Evolutionary conservation across 2,888 invertebrate genomes (phyloP), one percentile per base, ranked within the genome.

Genomic region (Luperina testacea): DNA sequence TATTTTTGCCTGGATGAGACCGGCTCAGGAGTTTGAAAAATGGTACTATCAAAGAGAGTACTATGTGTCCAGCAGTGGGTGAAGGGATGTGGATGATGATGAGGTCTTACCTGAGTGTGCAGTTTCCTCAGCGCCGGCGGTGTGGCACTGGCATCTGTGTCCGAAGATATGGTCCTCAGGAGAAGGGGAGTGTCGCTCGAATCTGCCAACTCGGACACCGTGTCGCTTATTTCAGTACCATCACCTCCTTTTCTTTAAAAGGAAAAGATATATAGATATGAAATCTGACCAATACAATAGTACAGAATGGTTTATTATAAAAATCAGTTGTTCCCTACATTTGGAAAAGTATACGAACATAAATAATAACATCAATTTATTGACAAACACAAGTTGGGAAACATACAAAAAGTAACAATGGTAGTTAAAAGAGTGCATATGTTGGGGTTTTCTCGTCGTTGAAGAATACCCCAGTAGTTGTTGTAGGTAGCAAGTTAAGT

Each of bases 131-230:
- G 84, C 0, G 92, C 94, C 3, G 97, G 95, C 59, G 97, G 97
- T 3, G 97, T 97, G 67, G 95, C 94, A 81, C 94, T 95, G n/a
- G 95, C 94, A 76, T 96, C 96, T 0, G 96, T 97, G 91, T 98
- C 98, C 20, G 97, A 97, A 15, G 98, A 98, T 90, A 98, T 97
- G 20, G 97, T 97, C 72, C 98, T 94, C 71, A 97, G 91, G 61
- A 97, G 89, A 79, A 97, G 95, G 68, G 97, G 97, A 7, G 96
- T 95, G 77, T 96, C 97, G 75, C 94, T 95, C 0, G 95, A 94
- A 83, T 96, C 96, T 0, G 94, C 95, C 76, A 95, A 88, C 64
- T 96, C 96, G 0, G 94, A 91, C 45, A 94, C 93, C 1, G 94
- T 91, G 77, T 96, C 96, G 82, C 94, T 95, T 11, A 93, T 89